These are phyloP conservation scores for Microplitis deprimator DNA, from an alignment of 2,888 invertebrate species.

Conservation along the genomic window DNA sequence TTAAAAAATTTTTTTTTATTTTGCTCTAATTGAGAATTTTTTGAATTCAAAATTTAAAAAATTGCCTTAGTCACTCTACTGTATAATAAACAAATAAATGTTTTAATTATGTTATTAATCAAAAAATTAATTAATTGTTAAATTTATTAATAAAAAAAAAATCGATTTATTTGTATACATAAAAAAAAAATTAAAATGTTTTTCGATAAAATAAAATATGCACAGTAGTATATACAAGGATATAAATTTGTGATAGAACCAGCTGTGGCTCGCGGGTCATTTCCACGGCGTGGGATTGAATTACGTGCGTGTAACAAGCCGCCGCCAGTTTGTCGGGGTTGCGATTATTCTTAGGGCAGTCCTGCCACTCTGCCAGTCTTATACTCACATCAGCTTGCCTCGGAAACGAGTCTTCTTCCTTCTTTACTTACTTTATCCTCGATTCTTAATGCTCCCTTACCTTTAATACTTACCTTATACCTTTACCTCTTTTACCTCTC, in stretches of 20 bases:
- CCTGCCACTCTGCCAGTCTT: constrained; percentile 24
- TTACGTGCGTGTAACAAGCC: constrained; percentile 58
- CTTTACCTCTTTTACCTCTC: not conserved
- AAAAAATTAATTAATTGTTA: too few species aligned
- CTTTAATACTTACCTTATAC: constrained; percentile 5
- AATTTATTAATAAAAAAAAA: not conserved
- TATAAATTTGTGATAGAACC: constrained; percentile 25
- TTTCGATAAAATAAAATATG: constrained; percentile 3
- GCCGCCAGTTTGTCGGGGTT: constrained; percentile 44
- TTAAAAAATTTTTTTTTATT: too few species aligned
- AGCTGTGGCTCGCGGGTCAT: constrained; percentile 52
- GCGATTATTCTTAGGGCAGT: constrained; percentile 40
- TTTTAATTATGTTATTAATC: too few species aligned
- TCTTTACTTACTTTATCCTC: constrained; percentile 7
- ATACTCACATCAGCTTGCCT: not conserved
- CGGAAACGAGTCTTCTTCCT: constrained; percentile 44
- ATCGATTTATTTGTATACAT: not conserved
- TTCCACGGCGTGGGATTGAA: constrained; percentile 60
- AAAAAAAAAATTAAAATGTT: not conserved
- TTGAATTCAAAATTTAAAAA: too few species aligned
- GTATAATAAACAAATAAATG: too few species aligned
- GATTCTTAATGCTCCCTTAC: constrained; percentile 24
- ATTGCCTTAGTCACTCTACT: too few species aligned
- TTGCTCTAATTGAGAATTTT: too few species aligned
- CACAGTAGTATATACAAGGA: constrained; percentile 11